Conservation (phyloP, 30 jellyfish, hydroid and myxozoan genomes). For the Haliclystus octoradiatus region DNA sequence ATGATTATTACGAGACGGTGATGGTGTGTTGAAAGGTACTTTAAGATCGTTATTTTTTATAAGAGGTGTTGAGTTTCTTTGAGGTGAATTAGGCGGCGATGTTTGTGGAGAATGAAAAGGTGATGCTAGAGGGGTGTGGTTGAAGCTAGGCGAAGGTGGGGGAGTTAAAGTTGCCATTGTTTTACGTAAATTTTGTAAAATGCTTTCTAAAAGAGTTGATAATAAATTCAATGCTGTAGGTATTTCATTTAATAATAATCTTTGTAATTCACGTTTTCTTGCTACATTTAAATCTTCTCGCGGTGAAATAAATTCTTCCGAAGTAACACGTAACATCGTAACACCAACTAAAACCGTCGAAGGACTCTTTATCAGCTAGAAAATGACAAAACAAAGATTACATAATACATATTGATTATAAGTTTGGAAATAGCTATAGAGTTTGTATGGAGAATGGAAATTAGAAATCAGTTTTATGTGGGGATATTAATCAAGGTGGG, state of each 20-base stretch:
- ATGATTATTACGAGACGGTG: not conserved
- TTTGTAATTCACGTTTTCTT: conserved; percentile 49
- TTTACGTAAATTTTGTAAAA: conserved; percentile 29
- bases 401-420: conserved; percentile 54
- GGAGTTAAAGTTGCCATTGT: conserved; percentile 60
- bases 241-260: conserved; percentile 42
- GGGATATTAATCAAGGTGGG: too few relatives aligned
- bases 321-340: conserved; percentile 55
- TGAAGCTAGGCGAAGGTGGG: conserved; percentile 78
- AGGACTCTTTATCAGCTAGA: conserved; percentile 42
- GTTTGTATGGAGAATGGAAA: too few relatives aligned
- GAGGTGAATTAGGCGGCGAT: conserved; percentile 47
- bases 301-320: conserved; percentile 95
- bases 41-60: not conserved
- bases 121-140: conserved; percentile 34
- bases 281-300: conserved; percentile 76
- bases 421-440: too few relatives aligned
- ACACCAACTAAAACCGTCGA: conserved; percentile 76
- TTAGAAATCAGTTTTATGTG: too few relatives aligned
- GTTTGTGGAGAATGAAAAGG: conserved; percentile 67
- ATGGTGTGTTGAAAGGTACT: conserved; percentile 7
- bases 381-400: not conserved
- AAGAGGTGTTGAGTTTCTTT: conserved; percentile 15
- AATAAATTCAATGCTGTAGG: conserved; percentile 41
- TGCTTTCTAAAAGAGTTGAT: conserved; percentile 43